Evolutionary conservation across 2,113 vertebrate genomes (phyloP).

Genomic region (Potamarius usumacintae): DNA sequence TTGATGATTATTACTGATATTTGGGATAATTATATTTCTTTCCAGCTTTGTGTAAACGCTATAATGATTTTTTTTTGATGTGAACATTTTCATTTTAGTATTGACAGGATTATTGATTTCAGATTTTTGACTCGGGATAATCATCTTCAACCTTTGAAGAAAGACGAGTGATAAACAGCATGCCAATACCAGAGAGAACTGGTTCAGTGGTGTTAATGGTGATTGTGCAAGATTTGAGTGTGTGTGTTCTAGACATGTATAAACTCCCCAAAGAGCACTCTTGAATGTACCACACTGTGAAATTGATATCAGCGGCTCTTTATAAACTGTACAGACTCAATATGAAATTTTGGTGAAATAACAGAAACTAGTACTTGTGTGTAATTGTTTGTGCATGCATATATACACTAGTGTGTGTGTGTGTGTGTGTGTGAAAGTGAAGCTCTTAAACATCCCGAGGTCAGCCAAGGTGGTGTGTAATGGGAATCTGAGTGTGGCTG

Average conservation of each 20-base stretch:
- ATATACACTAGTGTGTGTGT: background rate
- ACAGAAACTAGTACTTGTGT: background rate
- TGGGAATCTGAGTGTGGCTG: constrained; percentile 58
- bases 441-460: background rate
- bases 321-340: background rate
- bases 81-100: background rate
- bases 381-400: too few species aligned
- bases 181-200: too few species aligned
- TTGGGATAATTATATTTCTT: background rate
- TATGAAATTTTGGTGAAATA: background rate
- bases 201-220: too few species aligned
- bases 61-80: constrained; percentile 10
- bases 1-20: background rate
- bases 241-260: background rate
- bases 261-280: background rate
- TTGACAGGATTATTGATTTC: background rate
- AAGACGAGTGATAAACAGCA: too few species aligned
- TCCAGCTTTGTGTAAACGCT: background rate
- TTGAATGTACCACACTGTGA: too few species aligned
- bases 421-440: background rate
- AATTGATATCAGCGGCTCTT: background rate
- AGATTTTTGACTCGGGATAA: background rate
- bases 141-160: background rate
- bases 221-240: too few species aligned
- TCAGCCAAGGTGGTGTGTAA: constrained; percentile 56